Evolutionary conservation across 1,140 invertebrate species (phyloP).

Genomic region (Drosophila sucinea): DNA sequence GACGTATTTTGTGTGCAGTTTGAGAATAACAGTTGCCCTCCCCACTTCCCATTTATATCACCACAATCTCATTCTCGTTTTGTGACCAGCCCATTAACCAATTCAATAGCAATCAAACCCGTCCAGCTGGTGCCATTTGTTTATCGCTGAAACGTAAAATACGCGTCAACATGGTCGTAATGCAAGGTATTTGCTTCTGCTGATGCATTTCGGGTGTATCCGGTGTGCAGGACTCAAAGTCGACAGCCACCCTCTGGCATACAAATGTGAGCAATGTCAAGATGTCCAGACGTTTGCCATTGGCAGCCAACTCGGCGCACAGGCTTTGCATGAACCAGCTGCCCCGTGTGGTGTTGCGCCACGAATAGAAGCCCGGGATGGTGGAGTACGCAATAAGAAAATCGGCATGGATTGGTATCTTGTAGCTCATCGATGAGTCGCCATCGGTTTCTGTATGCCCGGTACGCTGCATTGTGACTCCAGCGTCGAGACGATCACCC

Average conservation of each 20-base stretch:
- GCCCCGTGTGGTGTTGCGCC: constrained; percentile 96
- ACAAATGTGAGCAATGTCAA: constrained; percentile 95
- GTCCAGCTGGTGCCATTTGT: constrained; percentile 53
- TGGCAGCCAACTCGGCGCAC: constrained; percentile 90
- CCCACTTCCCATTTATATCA: constrained; percentile 31
- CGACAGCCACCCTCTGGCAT: constrained; percentile 91
- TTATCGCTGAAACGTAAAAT: constrained; percentile 88
- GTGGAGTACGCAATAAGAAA: constrained; percentile 97
- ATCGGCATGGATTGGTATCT: constrained; percentile 97
- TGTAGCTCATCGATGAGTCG: constrained; percentile 86
- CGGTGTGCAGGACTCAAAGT: constrained; percentile 95
- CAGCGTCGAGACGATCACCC: constrained; percentile 92
- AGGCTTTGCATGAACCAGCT: constrained; percentile 99
- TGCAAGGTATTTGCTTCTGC: constrained; percentile 97
- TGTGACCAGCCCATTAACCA: constrained; percentile 38
- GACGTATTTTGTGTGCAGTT: constrained; percentile 21
- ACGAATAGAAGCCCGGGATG: constrained; percentile 96
- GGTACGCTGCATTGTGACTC: constrained; percentile 85
- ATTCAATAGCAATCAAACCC: constrained; percentile 48
- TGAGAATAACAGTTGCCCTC: constrained; percentile 2
- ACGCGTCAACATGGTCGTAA: constrained; percentile 96
- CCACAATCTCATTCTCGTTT: constrained; percentile 1
- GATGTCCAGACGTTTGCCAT: constrained; percentile 90
- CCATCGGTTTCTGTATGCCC: constrained; percentile 88
- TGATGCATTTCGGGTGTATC: constrained; percentile 92